Percentiles rank a stretch among this genome's conserved stretches.
Conservation (phyloP, 64 coral and sea anemone genomes). For the Exaiptasia diaphana region DNA sequence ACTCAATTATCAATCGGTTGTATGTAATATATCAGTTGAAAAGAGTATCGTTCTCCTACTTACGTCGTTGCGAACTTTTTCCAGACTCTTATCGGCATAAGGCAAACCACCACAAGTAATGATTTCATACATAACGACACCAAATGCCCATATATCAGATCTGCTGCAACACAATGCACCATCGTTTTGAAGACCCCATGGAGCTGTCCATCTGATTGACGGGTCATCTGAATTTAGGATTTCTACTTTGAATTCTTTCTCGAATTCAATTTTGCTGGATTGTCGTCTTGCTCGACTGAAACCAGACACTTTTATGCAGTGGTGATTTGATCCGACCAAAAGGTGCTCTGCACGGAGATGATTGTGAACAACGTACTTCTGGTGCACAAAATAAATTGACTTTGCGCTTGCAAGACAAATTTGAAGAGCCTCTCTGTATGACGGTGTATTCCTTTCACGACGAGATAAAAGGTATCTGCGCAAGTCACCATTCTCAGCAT, state of each 20-base stretch:
- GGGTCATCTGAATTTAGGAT: not conserved
- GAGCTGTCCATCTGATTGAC: slow-evolving; percentile 48
- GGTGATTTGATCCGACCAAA: not conserved
- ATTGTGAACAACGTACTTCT: not conserved
- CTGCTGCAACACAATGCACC: slow-evolving; percentile 26
- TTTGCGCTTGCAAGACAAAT: not conserved
- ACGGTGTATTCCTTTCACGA: not conserved
- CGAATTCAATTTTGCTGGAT: not conserved
- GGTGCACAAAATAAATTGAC: not conserved
- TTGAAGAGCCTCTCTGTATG: not conserved
- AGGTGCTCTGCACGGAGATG: not conserved
- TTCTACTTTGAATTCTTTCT: not conserved
- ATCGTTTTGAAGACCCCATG: slow-evolving; percentile 24
- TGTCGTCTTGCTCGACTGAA: not conserved
- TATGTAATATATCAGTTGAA: too few relatives aligned
- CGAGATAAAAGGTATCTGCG: not conserved
- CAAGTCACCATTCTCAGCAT: not conserved
- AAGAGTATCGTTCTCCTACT: too few relatives aligned
- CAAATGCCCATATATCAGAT: slow-evolving; percentile 67
- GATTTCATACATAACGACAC: slow-evolving; percentile 45
- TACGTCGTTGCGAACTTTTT: not conserved
- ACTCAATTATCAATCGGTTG: too few relatives aligned
- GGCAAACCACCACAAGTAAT: slow-evolving; percentile 53
- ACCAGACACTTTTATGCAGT: not conserved
- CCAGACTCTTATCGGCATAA: not conserved